These are phyloP conservation scores for Fragum fragum DNA, from an alignment of 2,888 invertebrate species.

Conservation along the genomic window DNA sequence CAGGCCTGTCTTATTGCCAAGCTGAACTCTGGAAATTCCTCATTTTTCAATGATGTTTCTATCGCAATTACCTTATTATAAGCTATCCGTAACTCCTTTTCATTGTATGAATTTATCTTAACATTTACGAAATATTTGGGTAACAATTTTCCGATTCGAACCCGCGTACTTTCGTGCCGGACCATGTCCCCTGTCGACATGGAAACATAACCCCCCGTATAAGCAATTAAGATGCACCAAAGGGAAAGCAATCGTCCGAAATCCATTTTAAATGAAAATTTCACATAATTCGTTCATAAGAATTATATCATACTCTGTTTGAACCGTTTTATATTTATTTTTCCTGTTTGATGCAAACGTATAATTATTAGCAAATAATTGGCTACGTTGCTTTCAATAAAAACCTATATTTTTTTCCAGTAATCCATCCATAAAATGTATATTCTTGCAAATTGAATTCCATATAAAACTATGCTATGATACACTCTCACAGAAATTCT, in stretches of 20 bases:
- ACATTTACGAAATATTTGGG: constrained; percentile 69
- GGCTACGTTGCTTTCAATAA: too few relatives aligned
- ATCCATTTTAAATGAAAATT: background rate
- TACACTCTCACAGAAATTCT: too few relatives aligned
- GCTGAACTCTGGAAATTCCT: constrained; percentile 54
- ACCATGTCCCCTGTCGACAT: background rate
- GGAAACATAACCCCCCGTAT: background rate
- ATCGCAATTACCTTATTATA: constrained; percentile 69
- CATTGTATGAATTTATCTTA: constrained; percentile 52
- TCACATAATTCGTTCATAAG: too few relatives aligned
- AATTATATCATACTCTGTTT: too few relatives aligned
- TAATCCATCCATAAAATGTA: constrained; percentile 19
- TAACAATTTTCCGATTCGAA: constrained; percentile 55
- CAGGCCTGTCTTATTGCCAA: constrained; percentile 71
- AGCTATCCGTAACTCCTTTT: constrained; percentile 73
- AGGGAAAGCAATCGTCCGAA: background rate
- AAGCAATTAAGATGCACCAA: background rate
- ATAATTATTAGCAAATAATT: too few relatives aligned
- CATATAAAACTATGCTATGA: background rate
- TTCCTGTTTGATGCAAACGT: too few relatives aligned
- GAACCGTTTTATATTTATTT: too few relatives aligned
- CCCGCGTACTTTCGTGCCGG: constrained; percentile 20
- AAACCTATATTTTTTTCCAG: too few relatives aligned
- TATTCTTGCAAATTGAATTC: constrained; percentile 15
- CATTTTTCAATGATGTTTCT: constrained; percentile 67